These are phyloP conservation scores for Calliphora vomitoria DNA, from an alignment of 2,888 invertebrate species.

Conservation along the genomic window DNA sequence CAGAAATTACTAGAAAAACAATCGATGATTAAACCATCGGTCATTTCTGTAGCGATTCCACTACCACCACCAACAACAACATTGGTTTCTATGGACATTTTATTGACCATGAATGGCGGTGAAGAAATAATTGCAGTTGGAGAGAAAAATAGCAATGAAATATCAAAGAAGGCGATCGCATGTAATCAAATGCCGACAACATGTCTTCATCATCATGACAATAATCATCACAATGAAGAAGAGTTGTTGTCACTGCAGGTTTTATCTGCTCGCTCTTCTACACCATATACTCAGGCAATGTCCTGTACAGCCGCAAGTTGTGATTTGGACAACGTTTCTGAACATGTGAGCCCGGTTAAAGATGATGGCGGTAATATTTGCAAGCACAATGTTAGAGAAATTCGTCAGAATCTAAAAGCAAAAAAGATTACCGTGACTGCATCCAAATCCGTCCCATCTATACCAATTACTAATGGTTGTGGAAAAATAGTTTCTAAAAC, in stretches of 20 bases:
- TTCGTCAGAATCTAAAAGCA: slow-evolving; percentile 40
- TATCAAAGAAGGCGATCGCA: slow-evolving; percentile 11
- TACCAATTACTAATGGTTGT: slow-evolving; percentile 14
- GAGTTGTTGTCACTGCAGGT: slow-evolving; percentile 80
- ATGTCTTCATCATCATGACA: slow-evolving; percentile 52
- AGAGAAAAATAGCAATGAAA: slow-evolving; percentile 39
- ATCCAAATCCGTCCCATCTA: slow-evolving; percentile 60
- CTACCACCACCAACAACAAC: slow-evolving; percentile 74
- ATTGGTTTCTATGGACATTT: slow-evolving; percentile 32
- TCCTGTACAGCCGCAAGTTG: slow-evolving; percentile 79
- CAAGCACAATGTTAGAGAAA: slow-evolving; percentile 47
- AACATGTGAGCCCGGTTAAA: slow-evolving; percentile 78
- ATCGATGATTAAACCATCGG: slow-evolving; percentile 65
- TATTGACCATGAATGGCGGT: slow-evolving; percentile 15
- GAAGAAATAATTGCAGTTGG: not conserved
- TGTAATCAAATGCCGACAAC: slow-evolving; percentile 30
- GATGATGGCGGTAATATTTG: slow-evolving; percentile 61
- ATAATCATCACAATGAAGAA: slow-evolving; percentile 76
- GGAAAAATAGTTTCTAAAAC: slow-evolving; percentile 60
- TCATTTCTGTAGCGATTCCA: slow-evolving; percentile 77
- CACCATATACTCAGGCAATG: slow-evolving; percentile 80
- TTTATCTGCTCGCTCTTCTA: slow-evolving; percentile 81
- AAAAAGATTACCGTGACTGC: slow-evolving; percentile 32
- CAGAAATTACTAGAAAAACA: slow-evolving; percentile 76
- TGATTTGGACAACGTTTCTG: slow-evolving; percentile 78